Evolutionary conservation across 1,140 invertebrate species (phyloP), one percentile per base, ranked within the genome.

Genomic region (Saxidomus purpurata): DNA sequence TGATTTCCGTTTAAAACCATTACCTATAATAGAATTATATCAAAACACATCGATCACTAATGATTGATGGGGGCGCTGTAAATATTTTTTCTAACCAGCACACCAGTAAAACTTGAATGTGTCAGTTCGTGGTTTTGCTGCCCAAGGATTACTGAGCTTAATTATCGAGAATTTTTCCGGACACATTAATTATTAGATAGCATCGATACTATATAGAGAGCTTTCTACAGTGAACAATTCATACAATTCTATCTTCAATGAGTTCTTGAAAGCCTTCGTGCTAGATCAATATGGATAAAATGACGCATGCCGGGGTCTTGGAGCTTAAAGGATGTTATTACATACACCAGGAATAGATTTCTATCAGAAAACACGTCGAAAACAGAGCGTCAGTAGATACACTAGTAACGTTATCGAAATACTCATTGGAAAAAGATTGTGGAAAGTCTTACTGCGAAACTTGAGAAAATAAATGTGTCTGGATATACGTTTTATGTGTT

Each of bases 251-350:
- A 36, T 67, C 61, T 8, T 67, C n/a, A 6, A 17, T 67, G 61
- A 67, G n/a, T 15, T 55, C 61, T 17, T 28, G 61, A 67, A 67
- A 67, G 28, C 31, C 61, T 31, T 31, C 1, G 25, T 67, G n/a
- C 28, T 15, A 67, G 61, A 67, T 67, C 61, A 67, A 67, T 67
- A 67, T 67, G 61, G 61, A 67, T 67, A 67, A 67, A 67, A 67
- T 67, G 61, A 67, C 61, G 61, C 28, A 67, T 36, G 19, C 61
- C 8, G 19, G 3, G 17, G 61, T 67, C 19, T 28, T 67, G n/a
- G 11, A 28, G 61, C 61, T 36, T 67, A 67, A 15, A 67, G 61
- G 61, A 11, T 67, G 61, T 31, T 67, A 28, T 67, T 67, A 67
- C 31, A 36, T 36, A 36, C 25, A 67, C 3, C 28, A 31, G 61